Evolutionary conservation across 1,140 invertebrate genomes (phyloP).

Genomic region (Yoshiicerus persimilis): DNA sequence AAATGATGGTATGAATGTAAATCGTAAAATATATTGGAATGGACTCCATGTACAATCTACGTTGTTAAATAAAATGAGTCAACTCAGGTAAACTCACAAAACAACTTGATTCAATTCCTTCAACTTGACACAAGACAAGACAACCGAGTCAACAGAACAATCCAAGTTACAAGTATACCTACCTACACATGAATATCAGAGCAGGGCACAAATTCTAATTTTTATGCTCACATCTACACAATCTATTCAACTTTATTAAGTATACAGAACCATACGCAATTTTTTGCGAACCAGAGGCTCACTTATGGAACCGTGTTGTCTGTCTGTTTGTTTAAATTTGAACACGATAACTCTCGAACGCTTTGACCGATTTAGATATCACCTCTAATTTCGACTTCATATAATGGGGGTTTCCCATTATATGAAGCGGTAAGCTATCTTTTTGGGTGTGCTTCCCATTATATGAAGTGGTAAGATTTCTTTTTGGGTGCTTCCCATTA

Average conservation of each 20-base stretch:
- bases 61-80: constrained; percentile 5
- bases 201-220: neutral
- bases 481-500: no score
- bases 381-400: no score
- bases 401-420: no score
- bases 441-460: no score
- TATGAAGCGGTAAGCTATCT: no score
- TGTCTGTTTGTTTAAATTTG: no score
- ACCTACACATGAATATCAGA: neutral
- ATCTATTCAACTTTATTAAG: neutral
- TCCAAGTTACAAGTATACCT: neutral
- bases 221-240: neutral
- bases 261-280: neutral
- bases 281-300: neutral
- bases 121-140: neutral
- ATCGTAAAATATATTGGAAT: neutral
- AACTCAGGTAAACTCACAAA: constrained; percentile 16
- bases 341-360: no score
- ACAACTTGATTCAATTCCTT: constrained; percentile 7
- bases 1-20: neutral
- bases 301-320: no score
- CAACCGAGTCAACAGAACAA: neutral
- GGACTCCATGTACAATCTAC: no score
- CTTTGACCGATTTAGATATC: no score
- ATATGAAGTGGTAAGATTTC: no score